Evolutionary conservation across 30 jellyfish, hydroid and myxozoan genomes (phyloP).

Genomic region (Nemopilema nomurai): DNA sequence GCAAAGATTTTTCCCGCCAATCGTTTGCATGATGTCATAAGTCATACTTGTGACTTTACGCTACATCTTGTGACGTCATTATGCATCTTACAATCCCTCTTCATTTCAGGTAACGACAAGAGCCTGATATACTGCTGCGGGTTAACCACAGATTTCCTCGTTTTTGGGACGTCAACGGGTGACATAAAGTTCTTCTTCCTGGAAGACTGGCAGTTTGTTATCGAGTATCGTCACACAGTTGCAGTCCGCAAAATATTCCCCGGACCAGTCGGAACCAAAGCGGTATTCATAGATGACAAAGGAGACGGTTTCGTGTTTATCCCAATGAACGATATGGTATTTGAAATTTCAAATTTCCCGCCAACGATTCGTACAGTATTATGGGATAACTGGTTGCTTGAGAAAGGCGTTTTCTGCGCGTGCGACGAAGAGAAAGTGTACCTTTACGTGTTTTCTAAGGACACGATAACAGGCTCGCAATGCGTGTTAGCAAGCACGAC

Average conservation of each 20-base stretch:
- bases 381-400: slow-evolving; percentile 91
- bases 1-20: too few species aligned
- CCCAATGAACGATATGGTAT: slow-evolving; percentile 78
- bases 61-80: neutral
- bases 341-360: slow-evolving; percentile 80
- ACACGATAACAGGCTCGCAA: slow-evolving; percentile 69
- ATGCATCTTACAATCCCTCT: neutral
- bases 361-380: slow-evolving; percentile 83
- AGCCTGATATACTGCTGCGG: slow-evolving; percentile 67
- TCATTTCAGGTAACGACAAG: slow-evolving; percentile 60
- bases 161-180: slow-evolving; percentile 85
- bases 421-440: slow-evolving; percentile 85
- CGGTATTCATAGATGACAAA: slow-evolving; percentile 87
- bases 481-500: slow-evolving; percentile 79
- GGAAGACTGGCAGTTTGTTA: slow-evolving; percentile 93
- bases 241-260: slow-evolving; percentile 86
- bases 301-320: slow-evolving; percentile 83
- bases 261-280: slow-evolving; percentile 86
- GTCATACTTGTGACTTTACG: too few species aligned
- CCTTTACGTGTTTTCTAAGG: slow-evolving; percentile 61
- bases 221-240: slow-evolving; percentile 83
- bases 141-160: slow-evolving; percentile 81
- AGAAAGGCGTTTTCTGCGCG: slow-evolving; percentile 93
- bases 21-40: too few species aligned
- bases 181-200: slow-evolving; percentile 75